Percentiles rank a stretch among this genome's conserved stretches.
phyloP scores from a whole-genome alignment of 2,797 vertebrate genomes.

The Danionella dracula region DNA sequence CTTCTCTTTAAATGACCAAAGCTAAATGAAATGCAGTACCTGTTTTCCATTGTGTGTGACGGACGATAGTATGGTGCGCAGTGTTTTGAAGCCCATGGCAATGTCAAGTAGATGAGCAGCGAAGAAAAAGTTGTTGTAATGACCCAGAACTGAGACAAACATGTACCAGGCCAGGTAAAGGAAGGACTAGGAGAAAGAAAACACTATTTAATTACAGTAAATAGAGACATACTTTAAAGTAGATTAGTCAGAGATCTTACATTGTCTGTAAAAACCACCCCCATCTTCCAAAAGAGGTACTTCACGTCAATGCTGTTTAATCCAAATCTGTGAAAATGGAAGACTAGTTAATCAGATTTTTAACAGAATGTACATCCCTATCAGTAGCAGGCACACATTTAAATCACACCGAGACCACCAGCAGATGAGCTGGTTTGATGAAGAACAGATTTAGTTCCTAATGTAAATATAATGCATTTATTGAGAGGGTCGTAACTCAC shows the following conservation, averaged over 20 bases:
- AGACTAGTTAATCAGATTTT: background rate
- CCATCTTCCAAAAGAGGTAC: constrained; percentile 72
- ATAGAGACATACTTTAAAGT: background rate
- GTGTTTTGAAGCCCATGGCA: constrained; percentile 73
- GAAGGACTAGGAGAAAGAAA: constrained; percentile 58
- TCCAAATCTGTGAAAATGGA: constrained; percentile 51
- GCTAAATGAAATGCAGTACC: constrained; percentile 39
- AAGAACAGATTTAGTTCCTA: background rate
- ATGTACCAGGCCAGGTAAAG: constrained; percentile 72
- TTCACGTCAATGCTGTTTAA: constrained; percentile 62
- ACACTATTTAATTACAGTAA: background rate
- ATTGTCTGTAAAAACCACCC: constrained; percentile 69
- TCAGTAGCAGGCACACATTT: constrained; percentile 15
- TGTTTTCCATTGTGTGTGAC: constrained; percentile 76
- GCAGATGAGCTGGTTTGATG: background rate
- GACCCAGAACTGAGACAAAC: constrained; percentile 66
- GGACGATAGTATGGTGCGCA: constrained; percentile 71
- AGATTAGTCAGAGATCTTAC: constrained; percentile 50
- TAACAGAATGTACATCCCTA: constrained; percentile 21
- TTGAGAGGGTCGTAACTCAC: constrained; percentile 63
- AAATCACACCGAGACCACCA: background rate
- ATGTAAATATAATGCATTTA: background rate
- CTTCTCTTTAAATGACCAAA: constrained; percentile 3
- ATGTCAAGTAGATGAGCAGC: constrained; percentile 73
- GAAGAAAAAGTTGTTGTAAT: constrained; percentile 76